These are phyloP conservation scores for Tipula unca DNA, from an alignment of 2,888 invertebrate genomes.

Conservation along the genomic window DNA sequence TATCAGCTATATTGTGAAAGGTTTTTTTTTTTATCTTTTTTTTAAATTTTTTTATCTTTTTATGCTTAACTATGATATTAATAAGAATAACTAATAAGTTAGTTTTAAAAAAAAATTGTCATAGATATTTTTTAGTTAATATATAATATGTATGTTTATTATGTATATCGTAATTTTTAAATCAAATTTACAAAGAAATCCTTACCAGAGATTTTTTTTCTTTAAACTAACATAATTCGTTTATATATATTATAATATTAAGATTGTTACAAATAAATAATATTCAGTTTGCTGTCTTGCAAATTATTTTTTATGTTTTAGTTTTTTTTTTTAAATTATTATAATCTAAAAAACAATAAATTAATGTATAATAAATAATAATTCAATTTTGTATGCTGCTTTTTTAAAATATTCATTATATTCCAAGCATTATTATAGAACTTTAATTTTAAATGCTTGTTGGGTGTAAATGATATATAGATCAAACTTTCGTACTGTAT, in stretches of 20 bases:
- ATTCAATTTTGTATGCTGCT: background rate
- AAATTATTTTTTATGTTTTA: background rate
- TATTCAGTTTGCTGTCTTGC: background rate
- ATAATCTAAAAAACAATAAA: background rate
- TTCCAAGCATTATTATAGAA: background rate
- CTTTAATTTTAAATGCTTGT: background rate
- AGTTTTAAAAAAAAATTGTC: background rate
- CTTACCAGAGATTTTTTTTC: background rate
- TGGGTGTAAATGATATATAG: background rate
- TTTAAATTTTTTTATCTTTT: background rate
- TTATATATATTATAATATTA: background rate
- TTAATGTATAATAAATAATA: background rate
- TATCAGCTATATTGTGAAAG: background rate
- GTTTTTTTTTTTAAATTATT: background rate
- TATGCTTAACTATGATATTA: background rate
- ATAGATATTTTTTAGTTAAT: background rate
- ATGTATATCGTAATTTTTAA: background rate
- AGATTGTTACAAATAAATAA: background rate
- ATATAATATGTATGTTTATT: background rate
- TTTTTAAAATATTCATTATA: background rate
- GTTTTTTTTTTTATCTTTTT: background rate
- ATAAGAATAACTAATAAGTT: background rate
- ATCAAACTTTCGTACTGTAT: constrained; percentile 21
- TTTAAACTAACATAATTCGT: background rate
- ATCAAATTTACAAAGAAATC: background rate